A percentile compares a stretch with the other conserved stretches of the same genome.
Conservation (phyloP, 2,113 vertebrate genomes). For the Larimichthys polyactis region DNA sequence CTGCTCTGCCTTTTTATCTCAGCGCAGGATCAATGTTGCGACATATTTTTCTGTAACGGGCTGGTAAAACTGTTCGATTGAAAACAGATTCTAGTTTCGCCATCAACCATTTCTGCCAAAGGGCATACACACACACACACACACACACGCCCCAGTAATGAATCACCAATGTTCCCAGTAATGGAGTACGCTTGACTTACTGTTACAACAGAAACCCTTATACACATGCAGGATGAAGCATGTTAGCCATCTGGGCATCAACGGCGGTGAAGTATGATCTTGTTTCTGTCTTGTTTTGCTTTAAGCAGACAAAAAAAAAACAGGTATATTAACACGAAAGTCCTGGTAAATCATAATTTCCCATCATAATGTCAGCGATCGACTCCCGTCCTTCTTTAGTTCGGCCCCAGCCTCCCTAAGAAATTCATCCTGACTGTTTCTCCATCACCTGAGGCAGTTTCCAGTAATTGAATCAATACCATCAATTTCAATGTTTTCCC, state of each 20-base stretch:
- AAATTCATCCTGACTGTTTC: slow-evolving; percentile 40
- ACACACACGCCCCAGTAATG: slow-evolving; percentile 26
- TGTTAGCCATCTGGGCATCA: slow-evolving; percentile 1
- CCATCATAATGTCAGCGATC: not conserved
- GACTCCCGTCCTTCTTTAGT: not conserved
- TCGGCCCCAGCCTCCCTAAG: slow-evolving; percentile 1
- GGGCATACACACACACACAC: slow-evolving; percentile 37
- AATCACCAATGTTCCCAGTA: slow-evolving; percentile 41
- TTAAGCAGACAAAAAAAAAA: not conserved
- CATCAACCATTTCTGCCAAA: slow-evolving; percentile 33
- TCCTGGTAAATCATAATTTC: not conserved
- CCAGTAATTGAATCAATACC: slow-evolving; percentile 73
- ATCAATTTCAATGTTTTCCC: slow-evolving; percentile 69
- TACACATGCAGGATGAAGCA: slow-evolving; percentile 3
- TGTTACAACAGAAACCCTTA: slow-evolving; percentile 28
- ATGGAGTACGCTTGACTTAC: slow-evolving; percentile 38
- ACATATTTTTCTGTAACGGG: slow-evolving; percentile 8
- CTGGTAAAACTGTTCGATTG: slow-evolving; percentile 25
- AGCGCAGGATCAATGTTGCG: slow-evolving; percentile 36
- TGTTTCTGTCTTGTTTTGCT: not conserved
- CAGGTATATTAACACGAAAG: not conserved
- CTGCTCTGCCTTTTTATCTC: slow-evolving; percentile 41
- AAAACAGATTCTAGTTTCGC: slow-evolving; percentile 31
- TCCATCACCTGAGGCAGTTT: slow-evolving; percentile 62
- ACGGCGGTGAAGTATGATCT: not conserved